These are phyloP conservation scores for Lagocephalus sceleratus DNA, from an alignment of 2,797 vertebrate genomes.

Conservation along the genomic window DNA sequence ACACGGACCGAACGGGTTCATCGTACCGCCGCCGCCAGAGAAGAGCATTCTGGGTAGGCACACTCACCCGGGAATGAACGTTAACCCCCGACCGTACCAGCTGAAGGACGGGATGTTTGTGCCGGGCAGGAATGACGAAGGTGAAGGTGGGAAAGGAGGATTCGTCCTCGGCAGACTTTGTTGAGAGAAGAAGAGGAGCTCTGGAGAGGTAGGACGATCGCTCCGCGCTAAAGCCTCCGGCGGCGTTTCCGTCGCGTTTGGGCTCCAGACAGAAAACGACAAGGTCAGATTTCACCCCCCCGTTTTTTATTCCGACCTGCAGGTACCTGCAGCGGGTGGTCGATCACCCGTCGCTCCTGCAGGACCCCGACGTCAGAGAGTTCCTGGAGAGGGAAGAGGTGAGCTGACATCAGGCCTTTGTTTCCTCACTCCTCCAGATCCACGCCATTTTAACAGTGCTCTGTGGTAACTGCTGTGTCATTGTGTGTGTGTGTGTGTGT, in stretches of 20 bases:
- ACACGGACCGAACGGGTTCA: conserved; percentile 88
- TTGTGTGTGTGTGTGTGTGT: too few relatives aligned
- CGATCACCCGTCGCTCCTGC: conserved; percentile 89
- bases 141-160: conserved; percentile 98
- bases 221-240: too few relatives aligned
- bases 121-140: conserved; percentile 93
- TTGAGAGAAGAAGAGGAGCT: conserved; percentile 87
- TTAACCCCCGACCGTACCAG: neutral
- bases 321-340: conserved; percentile 94
- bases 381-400: conserved; percentile 98
- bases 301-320: neutral
- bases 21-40: conserved; percentile 94
- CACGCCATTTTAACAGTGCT: neutral
- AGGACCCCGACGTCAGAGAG: conserved; percentile 94
- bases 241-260: too few relatives aligned
- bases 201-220: conserved; percentile 70
- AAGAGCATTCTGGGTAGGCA: conserved; percentile 91
- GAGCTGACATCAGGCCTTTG: conserved; percentile 24
- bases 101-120: neutral
- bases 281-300: neutral
- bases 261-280: neutral
- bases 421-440: neutral
- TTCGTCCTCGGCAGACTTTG: conserved; percentile 92
- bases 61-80: neutral
- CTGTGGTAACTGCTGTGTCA: neutral